Base-by-base conservation (phyloP, 2,888 invertebrate genomes). In the Campoplex nolae region DNA sequence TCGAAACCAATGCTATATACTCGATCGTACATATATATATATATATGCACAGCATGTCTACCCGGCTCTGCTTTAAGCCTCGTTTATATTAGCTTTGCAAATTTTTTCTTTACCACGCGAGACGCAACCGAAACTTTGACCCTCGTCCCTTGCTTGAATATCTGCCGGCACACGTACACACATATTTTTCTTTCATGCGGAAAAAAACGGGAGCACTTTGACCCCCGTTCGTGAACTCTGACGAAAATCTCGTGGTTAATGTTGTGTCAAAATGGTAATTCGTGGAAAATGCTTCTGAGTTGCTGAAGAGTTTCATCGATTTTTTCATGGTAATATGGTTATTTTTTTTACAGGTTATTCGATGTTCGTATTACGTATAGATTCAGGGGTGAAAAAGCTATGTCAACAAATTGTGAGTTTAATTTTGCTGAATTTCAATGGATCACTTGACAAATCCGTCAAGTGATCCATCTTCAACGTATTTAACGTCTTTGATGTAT, bases 61-160 rank as follows among this genome's bases (percentile, higher is more conserved):
- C 18, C 28, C 13, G 23, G 6, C 70, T 75, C 83, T 48, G 32
- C 79, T 75, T 75, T 82, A 58, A 83, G 86, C 73, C 70, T 76
- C 83, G 86, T 83, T 79, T 85, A 78, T 73, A 74, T 85, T 78
- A 85, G 85, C 81, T 58, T 67, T 73, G 56, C 65, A 35, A 67
- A n/a, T 82, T 84, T 54, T 73, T 56, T 28, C 58, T 56, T 58
- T 35, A 7, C 28, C 74, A 23, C 38, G 74, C 6, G 62, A 65
- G 23, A 48, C 68, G 54, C 56, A 35, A 48, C 70, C 54, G 38
- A 42, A 65, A 83, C 80, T 79, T 71, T 45, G 71, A 83, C 70
- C 75, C 75, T 71, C 70, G 48, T 62, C 51, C 28, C 18, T 54
- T 45, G 65, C 75, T 71, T 65, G 67, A 51, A 56, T 62, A 65